Evolutionary conservation across 2,888 invertebrate species (phyloP).

Genomic region (Oasisia sp.): DNA sequence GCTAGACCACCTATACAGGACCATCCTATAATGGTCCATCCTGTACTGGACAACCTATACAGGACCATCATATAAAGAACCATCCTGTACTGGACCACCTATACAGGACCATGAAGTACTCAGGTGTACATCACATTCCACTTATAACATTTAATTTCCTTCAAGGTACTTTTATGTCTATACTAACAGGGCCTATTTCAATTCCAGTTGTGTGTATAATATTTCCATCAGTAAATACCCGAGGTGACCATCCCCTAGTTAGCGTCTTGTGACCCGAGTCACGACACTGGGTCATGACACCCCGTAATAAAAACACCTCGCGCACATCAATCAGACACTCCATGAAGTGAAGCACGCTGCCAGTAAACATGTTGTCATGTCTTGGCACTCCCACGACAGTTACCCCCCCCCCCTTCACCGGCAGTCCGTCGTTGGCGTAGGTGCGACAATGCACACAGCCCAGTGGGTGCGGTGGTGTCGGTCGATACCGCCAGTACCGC

Average conservation of each 20-base stretch:
- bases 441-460: neutral
- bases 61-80: no score
- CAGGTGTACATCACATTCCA: neutral
- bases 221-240: neutral
- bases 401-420: neutral
- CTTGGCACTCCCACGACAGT: neutral
- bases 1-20: no score
- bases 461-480: neutral
- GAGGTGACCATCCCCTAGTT: neutral
- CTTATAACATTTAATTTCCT: neutral
- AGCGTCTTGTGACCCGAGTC: neutral
- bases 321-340: neutral
- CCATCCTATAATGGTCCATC: no score
- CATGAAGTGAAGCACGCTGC: neutral
- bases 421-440: neutral
- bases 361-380: conserved; percentile 1
- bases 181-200: neutral
- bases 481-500: neutral
- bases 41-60: no score
- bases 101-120: neutral
- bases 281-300: neutral
- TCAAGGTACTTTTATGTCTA: neutral
- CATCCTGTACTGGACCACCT: no score
- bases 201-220: neutral
- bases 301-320: neutral